Evolutionary conservation across 1,140 invertebrate genomes (phyloP).

Genomic region (Oscheius sp.): DNA sequence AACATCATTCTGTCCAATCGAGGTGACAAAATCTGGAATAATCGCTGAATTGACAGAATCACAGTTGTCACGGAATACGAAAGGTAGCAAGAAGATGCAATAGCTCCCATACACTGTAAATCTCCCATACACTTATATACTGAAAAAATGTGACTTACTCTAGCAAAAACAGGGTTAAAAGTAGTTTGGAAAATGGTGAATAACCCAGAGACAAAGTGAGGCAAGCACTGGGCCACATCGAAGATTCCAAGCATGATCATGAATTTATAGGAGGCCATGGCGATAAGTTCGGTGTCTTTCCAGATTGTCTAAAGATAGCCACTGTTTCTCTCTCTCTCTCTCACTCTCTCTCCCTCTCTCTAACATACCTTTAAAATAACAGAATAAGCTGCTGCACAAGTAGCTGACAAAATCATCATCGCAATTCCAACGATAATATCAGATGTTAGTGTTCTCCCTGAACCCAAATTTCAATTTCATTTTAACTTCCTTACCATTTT

Average conservation of each 20-base stretch:
- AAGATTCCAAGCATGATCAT: constrained; percentile 41
- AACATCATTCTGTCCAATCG: constrained; percentile 38
- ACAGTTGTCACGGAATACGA: constrained; percentile 45
- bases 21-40: constrained; percentile 36
- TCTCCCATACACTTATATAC: not conserved
- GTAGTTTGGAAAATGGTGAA: constrained; percentile 45
- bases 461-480: not conserved
- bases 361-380: constrained; percentile 20
- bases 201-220: constrained; percentile 44
- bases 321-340: not conserved
- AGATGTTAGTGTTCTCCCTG: constrained; percentile 9
- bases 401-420: constrained; percentile 22
- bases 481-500: no score
- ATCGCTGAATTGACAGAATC: constrained; percentile 45
- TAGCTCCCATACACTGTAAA: constrained; percentile 34
- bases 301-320: constrained; percentile 40
- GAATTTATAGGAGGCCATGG: constrained; percentile 48
- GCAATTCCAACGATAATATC: constrained; percentile 31
- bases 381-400: constrained; percentile 26
- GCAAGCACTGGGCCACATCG: constrained; percentile 33
- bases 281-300: constrained; percentile 41
- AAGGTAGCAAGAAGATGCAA: constrained; percentile 47
- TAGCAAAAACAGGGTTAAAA: constrained; percentile 26
- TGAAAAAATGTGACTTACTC: constrained; percentile 29
- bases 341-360: not conserved